Evolutionary conservation across 2,113 vertebrate species (phyloP).

Genomic region (Takifugu bimaculatus): DNA sequence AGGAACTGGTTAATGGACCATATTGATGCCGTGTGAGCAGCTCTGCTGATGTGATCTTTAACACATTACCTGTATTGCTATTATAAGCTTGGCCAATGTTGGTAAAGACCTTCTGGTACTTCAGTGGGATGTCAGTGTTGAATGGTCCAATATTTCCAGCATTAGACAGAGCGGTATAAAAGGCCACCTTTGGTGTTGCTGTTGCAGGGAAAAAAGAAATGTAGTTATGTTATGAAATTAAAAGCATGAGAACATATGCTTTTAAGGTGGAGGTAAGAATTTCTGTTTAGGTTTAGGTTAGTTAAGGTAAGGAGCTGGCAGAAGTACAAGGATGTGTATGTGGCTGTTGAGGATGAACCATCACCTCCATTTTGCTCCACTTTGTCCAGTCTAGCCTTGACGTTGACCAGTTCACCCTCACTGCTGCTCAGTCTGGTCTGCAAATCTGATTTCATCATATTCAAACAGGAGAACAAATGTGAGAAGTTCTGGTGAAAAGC

Average conservation of each 20-base stretch:
- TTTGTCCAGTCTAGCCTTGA: slow-evolving; percentile 1
- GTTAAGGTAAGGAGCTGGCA: no score
- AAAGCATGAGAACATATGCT: no score
- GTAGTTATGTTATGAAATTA: no score
- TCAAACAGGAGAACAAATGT: background rate
- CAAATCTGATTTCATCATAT: slow-evolving; percentile 2
- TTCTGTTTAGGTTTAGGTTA: no score
- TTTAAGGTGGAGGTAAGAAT: no score
- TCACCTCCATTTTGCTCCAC: slow-evolving; percentile 11
- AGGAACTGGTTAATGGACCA: background rate
- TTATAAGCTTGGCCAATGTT: slow-evolving; percentile 14
- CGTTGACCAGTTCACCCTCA: slow-evolving; percentile 3
- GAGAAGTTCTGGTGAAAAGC: background rate
- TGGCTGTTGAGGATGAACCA: background rate
- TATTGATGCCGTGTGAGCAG: no score
- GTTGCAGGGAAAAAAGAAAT: background rate
- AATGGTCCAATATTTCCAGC: background rate
- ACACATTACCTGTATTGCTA: slow-evolving; percentile 15
- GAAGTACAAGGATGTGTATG: background rate
- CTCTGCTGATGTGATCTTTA: background rate
- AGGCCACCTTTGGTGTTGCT: slow-evolving; percentile 17
- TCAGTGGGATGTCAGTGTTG: slow-evolving; percentile 1
- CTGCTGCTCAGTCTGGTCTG: slow-evolving; percentile 14
- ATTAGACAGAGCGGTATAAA: slow-evolving; percentile 7
- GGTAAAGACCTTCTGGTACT: slow-evolving; percentile 12